phyloP scores from a whole-genome alignment of 2,888 invertebrate genomes.

The Lobophora halterata region DNA sequence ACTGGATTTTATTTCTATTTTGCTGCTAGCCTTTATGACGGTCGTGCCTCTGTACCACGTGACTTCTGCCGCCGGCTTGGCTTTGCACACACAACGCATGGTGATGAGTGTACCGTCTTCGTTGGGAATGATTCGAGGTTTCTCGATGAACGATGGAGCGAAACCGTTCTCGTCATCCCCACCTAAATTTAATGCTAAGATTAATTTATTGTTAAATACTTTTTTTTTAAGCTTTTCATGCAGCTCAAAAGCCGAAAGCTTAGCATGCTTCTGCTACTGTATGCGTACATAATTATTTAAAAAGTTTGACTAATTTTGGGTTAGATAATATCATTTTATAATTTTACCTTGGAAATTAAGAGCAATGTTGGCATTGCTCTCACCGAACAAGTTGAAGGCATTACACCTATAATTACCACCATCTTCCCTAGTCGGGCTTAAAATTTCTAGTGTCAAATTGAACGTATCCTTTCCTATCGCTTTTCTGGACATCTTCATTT shows the following conservation, averaged over 20 bases:
- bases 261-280: constrained; percentile 74
- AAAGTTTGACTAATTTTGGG: constrained; percentile 30
- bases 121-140: constrained; percentile 99
- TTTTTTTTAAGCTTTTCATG: constrained; percentile 47
- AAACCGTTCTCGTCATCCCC: constrained; percentile 95
- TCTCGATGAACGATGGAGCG: constrained; percentile 98
- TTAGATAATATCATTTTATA: constrained; percentile 36
- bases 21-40: constrained; percentile 90
- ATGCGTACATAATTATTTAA: constrained; percentile 63
- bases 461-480: constrained; percentile 94
- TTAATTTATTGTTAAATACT: constrained; percentile 26
- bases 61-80: constrained; percentile 96
- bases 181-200: constrained; percentile 82
- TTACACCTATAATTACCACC: constrained; percentile 99
- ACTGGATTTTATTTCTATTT: constrained; percentile 89
- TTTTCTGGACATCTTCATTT: constrained; percentile 95
- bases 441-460: constrained; percentile 94
- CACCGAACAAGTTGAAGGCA: constrained; percentile 98
- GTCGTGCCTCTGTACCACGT: constrained; percentile 97
- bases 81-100: constrained; percentile 97
- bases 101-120: constrained; percentile 97
- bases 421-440: constrained; percentile 96
- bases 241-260: constrained; percentile 68
- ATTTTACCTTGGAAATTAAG: constrained; percentile 99
- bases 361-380: constrained; percentile 99